These are phyloP conservation scores for Phylloscopus trochiloides DNA, from an alignment of 2,113 vertebrate species.

Conservation along the genomic window DNA sequence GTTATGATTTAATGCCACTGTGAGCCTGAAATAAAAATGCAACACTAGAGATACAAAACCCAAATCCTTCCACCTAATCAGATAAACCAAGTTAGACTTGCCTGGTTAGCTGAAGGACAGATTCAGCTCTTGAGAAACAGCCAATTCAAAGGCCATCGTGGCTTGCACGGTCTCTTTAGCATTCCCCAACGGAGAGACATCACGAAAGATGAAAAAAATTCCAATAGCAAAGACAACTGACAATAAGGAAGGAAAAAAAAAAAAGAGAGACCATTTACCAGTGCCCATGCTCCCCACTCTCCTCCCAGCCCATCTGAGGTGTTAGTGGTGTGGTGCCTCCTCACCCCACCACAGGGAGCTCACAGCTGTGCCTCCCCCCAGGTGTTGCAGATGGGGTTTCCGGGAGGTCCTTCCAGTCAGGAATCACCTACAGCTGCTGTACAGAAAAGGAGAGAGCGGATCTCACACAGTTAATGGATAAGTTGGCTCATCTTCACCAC, in stretches of 20 bases:
- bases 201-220: neutral
- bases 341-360: neutral
- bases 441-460: neutral
- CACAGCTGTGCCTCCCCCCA: conserved; percentile 43
- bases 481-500: conserved; percentile 33
- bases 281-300: neutral
- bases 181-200: neutral
- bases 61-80: neutral
- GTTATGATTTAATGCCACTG: neutral
- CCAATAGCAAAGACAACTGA: neutral
- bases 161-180: neutral
- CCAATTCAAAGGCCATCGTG: neutral
- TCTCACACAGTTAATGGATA: conserved; percentile 45
- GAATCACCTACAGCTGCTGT: conserved; percentile 37
- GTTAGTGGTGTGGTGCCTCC: neutral
- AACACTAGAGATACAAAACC: neutral
- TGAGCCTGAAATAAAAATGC: conserved; percentile 33
- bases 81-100: conserved; percentile 29
- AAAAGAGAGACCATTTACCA: neutral
- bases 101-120: neutral
- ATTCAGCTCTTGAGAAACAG: neutral
- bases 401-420: neutral
- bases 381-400: conserved; percentile 19
- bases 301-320: neutral
- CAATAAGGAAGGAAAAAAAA: rapidly evolving